phyloP scores from a whole-genome alignment of 1,140 invertebrate species.

The Zaprionus nigranus region DNA sequence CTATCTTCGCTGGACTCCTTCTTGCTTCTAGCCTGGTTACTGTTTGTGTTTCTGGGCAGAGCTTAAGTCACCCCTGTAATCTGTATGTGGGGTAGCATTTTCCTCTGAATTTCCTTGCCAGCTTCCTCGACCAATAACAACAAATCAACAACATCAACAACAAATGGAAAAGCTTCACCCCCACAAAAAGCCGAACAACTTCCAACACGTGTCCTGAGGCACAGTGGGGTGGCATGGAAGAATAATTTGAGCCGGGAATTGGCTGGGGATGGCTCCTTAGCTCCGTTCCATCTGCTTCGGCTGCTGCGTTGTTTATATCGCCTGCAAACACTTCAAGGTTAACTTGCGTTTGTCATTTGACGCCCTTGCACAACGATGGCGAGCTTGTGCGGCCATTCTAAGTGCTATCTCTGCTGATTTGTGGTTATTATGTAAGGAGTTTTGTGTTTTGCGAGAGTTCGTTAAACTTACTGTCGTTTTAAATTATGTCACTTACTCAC shows the following conservation, averaged over 20 bases:
- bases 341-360: constrained; percentile 57
- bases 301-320: constrained; percentile 24
- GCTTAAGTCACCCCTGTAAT: constrained; percentile 49
- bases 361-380: constrained; percentile 42
- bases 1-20: no score
- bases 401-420: constrained; percentile 1
- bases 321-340: constrained; percentile 69
- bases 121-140: constrained; percentile 54
- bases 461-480: constrained; percentile 65
- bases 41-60: constrained; percentile 21
- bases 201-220: constrained; percentile 61
- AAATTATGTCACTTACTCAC: constrained; percentile 50
- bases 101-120: constrained; percentile 33
- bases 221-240: constrained; percentile 58
- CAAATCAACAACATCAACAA: no score
- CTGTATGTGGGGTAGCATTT: constrained; percentile 13
- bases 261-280: constrained; percentile 22
- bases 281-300: constrained; percentile 3
- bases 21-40: no score
- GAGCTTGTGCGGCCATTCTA: constrained; percentile 42
- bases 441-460: constrained; percentile 49
- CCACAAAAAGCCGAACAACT: constrained; percentile 22
- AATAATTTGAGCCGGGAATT: constrained; percentile 41
- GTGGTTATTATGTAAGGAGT: constrained; percentile 55
- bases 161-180: constrained; percentile 37